These are phyloP conservation scores for Oxytorus armatus DNA, from an alignment of 2,888 invertebrate genomes.

Conservation along the genomic window DNA sequence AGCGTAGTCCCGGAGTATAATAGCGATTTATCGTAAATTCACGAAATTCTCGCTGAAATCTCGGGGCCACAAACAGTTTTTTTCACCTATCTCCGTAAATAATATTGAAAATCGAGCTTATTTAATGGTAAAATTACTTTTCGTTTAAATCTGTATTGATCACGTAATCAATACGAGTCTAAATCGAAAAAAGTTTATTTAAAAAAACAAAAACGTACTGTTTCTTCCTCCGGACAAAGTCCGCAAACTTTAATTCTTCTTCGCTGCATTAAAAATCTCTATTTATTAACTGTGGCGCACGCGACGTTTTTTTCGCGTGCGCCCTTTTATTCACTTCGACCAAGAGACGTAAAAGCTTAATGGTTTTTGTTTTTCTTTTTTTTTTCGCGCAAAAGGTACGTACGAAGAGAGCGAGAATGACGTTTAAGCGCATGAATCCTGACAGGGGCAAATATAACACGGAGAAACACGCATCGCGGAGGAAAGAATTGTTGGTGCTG, in stretches of 20 bases:
- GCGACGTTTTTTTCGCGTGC: conserved; percentile 55
- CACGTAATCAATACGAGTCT: conserved; percentile 6
- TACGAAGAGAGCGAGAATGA: conserved; percentile 40
- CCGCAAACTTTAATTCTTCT: conserved; percentile 3
- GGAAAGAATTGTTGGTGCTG: conserved; percentile 56
- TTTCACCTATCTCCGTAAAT: too few species aligned
- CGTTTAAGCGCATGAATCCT: conserved; percentile 52
- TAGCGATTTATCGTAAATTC: conserved; percentile 68
- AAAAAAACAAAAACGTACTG: not conserved
- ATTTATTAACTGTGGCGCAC: conserved; percentile 64
- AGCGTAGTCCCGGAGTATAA: conserved; percentile 78
- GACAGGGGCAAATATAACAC: conserved; percentile 51
- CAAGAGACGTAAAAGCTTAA: conserved; percentile 27
- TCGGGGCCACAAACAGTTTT: too few species aligned
- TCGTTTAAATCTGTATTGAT: not conserved
- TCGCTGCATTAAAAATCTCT: conserved; percentile 32
- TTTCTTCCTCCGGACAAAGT: not conserved
- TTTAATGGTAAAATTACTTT: too few species aligned
- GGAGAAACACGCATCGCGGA: conserved; percentile 38
- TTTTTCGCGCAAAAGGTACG: conserved; percentile 15
- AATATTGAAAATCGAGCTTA: too few species aligned
- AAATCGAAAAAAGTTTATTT: too few species aligned
- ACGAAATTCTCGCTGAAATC: conserved; percentile 66
- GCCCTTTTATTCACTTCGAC: conserved; percentile 28
- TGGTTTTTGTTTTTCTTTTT: too few species aligned